Percentiles rank a stretch among this genome's conserved stretches.
Conservation (phyloP, 2,888 invertebrate species). For the Orthosia gracilis region DNA sequence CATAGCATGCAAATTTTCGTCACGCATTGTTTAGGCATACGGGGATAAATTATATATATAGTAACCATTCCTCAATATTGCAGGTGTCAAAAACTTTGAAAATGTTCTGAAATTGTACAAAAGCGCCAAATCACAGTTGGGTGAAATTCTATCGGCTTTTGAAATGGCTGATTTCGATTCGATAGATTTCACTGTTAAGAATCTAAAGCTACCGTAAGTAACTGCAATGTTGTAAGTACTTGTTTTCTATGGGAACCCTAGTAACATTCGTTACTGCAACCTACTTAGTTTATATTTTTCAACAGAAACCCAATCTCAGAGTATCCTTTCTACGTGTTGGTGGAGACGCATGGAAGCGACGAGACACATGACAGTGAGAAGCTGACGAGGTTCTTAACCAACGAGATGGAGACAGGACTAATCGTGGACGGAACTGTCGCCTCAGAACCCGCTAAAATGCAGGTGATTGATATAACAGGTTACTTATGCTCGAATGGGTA, state of each 20-base stretch:
- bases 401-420: conserved; percentile 93
- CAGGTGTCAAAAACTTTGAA: conserved; percentile 95
- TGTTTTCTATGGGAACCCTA: background rate
- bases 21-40: conserved; percentile 1
- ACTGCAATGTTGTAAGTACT: background rate
- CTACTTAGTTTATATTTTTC: background rate
- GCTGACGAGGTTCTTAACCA: conserved; percentile 94
- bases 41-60: background rate
- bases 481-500: conserved; percentile 6
- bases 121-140: conserved; percentile 94
- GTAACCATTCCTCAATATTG: conserved; percentile 40
- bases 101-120: conserved; percentile 94
- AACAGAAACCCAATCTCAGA: conserved; percentile 91
- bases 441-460: conserved; percentile 95
- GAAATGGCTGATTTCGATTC: conserved; percentile 97
- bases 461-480: conserved; percentile 84
- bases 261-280: background rate
- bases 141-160: conserved; percentile 98
- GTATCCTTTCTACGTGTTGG: conserved; percentile 95
- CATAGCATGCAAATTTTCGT: background rate
- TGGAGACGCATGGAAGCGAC: conserved; percentile 97
- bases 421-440: conserved; percentile 96
- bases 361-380: conserved; percentile 97
- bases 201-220: conserved; percentile 90
- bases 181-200: conserved; percentile 92